These are phyloP conservation scores for Cyclopterus lumpus DNA, from an alignment of 2,797 vertebrate species.

Conservation along the genomic window DNA sequence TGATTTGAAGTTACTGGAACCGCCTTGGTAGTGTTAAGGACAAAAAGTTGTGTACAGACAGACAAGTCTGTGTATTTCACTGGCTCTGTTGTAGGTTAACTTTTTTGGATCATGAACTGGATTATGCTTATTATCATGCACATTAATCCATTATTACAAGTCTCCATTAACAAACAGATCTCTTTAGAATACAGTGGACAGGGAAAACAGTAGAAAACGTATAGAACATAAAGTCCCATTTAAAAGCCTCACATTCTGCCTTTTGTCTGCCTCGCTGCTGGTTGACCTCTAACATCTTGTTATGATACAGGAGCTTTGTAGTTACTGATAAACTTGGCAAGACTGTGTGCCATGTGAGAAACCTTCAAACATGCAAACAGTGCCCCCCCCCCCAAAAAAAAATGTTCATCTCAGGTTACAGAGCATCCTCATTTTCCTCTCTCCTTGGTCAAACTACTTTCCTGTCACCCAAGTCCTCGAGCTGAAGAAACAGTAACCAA, in stretches of 20 bases:
- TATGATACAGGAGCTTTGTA: conserved; percentile 5
- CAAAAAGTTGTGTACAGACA: background rate
- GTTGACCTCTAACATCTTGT: background rate
- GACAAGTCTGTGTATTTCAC: background rate
- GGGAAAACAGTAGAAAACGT: background rate
- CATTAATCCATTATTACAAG: conserved; percentile 3
- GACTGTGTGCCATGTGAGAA: background rate
- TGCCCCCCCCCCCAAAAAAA: background rate
- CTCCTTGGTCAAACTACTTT: conserved; percentile 4
- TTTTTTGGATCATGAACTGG: background rate
- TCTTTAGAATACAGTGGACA: background rate
- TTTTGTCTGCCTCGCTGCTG: conserved; percentile 2
- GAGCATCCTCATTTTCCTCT: background rate
- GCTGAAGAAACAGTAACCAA: background rate
- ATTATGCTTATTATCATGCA: background rate
- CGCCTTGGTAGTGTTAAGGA: conserved; percentile 18
- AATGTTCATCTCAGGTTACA: background rate
- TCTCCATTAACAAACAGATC: background rate
- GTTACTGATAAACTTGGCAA: conserved; percentile 3
- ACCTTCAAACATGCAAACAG: conserved; percentile 1
- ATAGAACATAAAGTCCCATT: conserved; percentile 10
- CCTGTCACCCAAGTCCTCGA: background rate
- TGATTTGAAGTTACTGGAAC: background rate
- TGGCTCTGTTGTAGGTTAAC: background rate
- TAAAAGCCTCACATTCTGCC: background rate